These are phyloP conservation scores for Streptopelia turtur DNA, from an alignment of 2,797 vertebrate genomes.

Conservation along the genomic window DNA sequence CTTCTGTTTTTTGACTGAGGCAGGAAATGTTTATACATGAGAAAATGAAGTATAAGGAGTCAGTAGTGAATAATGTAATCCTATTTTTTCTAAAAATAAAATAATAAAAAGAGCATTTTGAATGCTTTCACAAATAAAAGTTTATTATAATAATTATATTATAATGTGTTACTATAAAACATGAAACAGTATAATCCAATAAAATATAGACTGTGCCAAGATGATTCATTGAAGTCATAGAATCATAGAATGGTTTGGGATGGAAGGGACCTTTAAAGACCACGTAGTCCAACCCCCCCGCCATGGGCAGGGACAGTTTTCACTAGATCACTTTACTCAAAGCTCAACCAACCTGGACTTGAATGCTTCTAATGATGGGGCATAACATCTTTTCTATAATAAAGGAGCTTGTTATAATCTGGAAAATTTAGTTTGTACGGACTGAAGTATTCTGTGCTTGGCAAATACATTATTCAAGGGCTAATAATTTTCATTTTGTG, in stretches of 20 bases:
- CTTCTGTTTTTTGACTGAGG: background rate
- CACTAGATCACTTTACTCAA: background rate
- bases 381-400: background rate
- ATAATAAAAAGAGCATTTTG: background rate
- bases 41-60: background rate
- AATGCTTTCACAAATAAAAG: background rate
- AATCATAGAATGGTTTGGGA: background rate
- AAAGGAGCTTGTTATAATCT: background rate
- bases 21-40: background rate
- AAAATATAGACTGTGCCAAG: background rate
- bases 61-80: background rate
- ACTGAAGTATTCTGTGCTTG: background rate
- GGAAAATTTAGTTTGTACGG: background rate
- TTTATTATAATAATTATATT: background rate
- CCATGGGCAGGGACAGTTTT: background rate
- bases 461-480: fast-evolving
- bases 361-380: background rate
- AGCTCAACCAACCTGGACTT: background rate
- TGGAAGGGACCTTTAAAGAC: background rate
- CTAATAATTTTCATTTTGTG: background rate
- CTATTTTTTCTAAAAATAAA: background rate
- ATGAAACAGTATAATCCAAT: background rate
- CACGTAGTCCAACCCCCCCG: background rate
- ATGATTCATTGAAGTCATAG: background rate
- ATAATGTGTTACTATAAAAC: background rate